Conservation (phyloP, 2,113 vertebrate genomes). For the Dasyurus viverrinus region DNA sequence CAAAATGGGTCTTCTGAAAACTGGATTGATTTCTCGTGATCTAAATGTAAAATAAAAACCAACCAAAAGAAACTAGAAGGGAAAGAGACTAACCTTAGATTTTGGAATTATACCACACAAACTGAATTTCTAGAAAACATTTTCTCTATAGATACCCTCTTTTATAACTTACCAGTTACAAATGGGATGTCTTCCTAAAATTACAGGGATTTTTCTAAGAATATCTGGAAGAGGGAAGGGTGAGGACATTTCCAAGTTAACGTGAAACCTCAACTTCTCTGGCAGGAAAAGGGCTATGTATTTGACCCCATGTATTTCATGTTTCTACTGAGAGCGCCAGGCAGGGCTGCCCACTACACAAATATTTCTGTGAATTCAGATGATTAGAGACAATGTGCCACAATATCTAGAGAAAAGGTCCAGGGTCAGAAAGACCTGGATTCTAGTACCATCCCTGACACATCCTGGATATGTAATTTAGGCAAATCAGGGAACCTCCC, state of each 20-base stretch:
- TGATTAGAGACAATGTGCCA: not conserved
- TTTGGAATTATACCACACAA: not conserved
- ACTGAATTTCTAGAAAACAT: not conserved
- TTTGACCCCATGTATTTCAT: not conserved
- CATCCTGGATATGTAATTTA: not conserved
- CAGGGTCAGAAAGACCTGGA: not conserved
- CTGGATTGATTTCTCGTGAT: not conserved
- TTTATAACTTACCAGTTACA: not conserved
- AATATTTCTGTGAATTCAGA: not conserved
- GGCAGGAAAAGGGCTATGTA: not conserved
- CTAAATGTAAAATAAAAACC: not conserved
- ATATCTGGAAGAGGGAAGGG: not conserved
- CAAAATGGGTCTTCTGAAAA: not conserved
- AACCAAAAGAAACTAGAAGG: not conserved
- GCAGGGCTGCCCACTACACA: not conserved
- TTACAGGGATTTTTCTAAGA: not conserved
- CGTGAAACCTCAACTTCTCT: not conserved
- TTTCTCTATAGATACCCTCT: not conserved
- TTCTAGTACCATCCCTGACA: not conserved
- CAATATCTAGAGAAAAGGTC: not conserved
- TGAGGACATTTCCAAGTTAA: not conserved
- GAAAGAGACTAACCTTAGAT: not conserved
- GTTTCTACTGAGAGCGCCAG: not conserved
- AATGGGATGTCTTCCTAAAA: not conserved
- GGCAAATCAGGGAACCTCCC: not conserved